Base-by-base conservation (phyloP, 2,888 invertebrate genomes). In the Brassicogethes aeneus region DNA sequence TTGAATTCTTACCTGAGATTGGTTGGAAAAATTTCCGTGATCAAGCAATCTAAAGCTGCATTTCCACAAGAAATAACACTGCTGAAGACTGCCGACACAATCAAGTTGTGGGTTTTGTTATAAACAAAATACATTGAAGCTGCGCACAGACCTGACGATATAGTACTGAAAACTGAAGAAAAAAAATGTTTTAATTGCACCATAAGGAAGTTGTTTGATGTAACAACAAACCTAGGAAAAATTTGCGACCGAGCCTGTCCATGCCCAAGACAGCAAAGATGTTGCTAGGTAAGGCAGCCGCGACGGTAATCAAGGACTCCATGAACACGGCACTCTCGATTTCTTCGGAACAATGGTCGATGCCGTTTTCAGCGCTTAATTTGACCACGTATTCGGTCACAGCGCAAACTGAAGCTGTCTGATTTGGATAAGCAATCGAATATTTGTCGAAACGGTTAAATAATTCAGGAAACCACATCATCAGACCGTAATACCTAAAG, bases 391-490 rank as follows among this genome's bases (percentile, higher is more conserved):
- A 88, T 1, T 79, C 71, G 10, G 86, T 89, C 42, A 89, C 88
- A 46, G 79, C 70, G 60, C 88, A 88, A 41, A 86, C 84, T 51
- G 79, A 77, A 0, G 82, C 81, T 37, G 76, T 73, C 36, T 73
- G 71, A 53, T 76, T 78, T 37, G 82, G 80, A 67, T 84, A 79
- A 17, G 73, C 70, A 39, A 76, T 73, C 37, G 80, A 76, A 70
- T 77, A 90, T 63, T 86, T 85, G 69, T 89, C 87, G 65, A 88
- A 89, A 36, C 92, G 83, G 65, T 86, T 88, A 70, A 93, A 94
- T 61, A 94, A 75, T 69, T 93, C 92, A 0, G 93, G 93, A 70
- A 93, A 92, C 94, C 94, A 94, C 88, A 94, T 90, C 88, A 91
- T 91, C 40, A 94, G 73, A 32, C 93, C 93, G 65, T 94, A 94